Evolutionary conservation across 1,140 invertebrate genomes (phyloP), one percentile per base, ranked within the genome.

Genomic region (Rhopalosiphum maidis): DNA sequence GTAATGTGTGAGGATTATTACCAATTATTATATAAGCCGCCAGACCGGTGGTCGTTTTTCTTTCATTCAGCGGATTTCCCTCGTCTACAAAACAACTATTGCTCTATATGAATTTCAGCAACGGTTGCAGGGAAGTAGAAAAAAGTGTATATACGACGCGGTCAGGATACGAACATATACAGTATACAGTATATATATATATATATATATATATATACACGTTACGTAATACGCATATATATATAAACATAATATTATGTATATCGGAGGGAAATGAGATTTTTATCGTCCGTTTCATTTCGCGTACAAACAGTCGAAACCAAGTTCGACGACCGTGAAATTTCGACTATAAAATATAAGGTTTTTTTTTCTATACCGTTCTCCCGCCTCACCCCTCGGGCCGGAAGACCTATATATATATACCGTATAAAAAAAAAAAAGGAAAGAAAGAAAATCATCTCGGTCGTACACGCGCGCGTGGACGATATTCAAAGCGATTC

Each of bases 401-500:
- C 87, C 87, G n/a, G 30, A 30, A n/a, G 8, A 85, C 83, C 48
- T 54, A 37, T 7, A 37, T 37, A 35, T 48, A 87, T 7, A 82
- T 35, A 82, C 21, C 23, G 15, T 8, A 6, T 25, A 46, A 86
- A 15, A 35, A 41, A 46, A 86, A 15, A 35, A 48, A 86, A 48
- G 1, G 15, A 15, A n/a, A 48, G 7, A 88, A 9, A 88, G 37
- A 48, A 90, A 90, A 41, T 55, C 88, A 15, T 90, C n/a, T 37
- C 87, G 87, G 18, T 11, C 87, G 46, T 43, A 18, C 8, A 8
- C 5, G 11, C 85, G 18, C 25, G 37, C 37, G 82, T 7, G 41
- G 37, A 41, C 46, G 48, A 37, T 41, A 90, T 90, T 90, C 88
- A 90, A 90, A 90, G 88, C 88, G 88, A 90, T 90, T 90, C 88